Conservation (phyloP, 2,888 invertebrate species). For the Macrostomum cliftonense region DNA sequence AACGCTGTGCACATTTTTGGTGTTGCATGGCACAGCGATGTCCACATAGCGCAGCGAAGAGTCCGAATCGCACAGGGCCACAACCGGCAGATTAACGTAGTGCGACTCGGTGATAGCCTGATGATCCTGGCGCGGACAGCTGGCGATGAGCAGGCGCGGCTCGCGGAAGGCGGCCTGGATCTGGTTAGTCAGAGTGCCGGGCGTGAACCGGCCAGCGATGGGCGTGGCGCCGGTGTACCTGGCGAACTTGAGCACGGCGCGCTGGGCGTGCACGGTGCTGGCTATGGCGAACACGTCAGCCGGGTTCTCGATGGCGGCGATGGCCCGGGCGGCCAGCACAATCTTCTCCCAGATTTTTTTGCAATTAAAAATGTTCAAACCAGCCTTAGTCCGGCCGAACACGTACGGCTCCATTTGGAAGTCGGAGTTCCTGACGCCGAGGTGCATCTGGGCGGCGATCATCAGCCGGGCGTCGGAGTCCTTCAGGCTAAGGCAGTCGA, state of each 20-base stretch:
- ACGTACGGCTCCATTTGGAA: constrained; percentile 94
- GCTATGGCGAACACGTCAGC: constrained; percentile 94
- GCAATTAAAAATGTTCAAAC: constrained; percentile 80
- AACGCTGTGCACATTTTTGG: constrained; percentile 46
- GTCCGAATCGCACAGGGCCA: constrained; percentile 92
- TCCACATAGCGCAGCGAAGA: constrained; percentile 89
- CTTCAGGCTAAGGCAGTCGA: constrained; percentile 44
- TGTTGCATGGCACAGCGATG: constrained; percentile 96
- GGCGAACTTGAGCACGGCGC: constrained; percentile 95
- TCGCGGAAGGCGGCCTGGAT: constrained; percentile 85
- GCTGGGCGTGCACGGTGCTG: constrained; percentile 76
- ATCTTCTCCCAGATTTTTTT: constrained; percentile 97
- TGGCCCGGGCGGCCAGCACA: constrained; percentile 82
- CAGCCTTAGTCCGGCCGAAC: constrained; percentile 37
- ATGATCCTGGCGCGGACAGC: constrained; percentile 60
- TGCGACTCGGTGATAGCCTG: constrained; percentile 88
- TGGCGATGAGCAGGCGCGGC: constrained; percentile 80
- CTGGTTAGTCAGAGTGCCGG: constrained; percentile 82
- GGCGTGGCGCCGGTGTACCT: constrained; percentile 90
- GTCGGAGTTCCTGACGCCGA: constrained; percentile 79
- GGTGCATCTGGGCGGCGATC: constrained; percentile 79
- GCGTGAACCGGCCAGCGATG: constrained; percentile 95
- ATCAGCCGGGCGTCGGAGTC: constrained; percentile 98
- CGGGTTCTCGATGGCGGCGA: constrained; percentile 91
- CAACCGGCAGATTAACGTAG: constrained; percentile 97